A percentile compares a stretch with the other conserved stretches of the same genome.
phyloP scores from a whole-genome alignment of 53 echinoderm and acorn worm genomes.

The Mesocentrotus franciscanus region DNA sequence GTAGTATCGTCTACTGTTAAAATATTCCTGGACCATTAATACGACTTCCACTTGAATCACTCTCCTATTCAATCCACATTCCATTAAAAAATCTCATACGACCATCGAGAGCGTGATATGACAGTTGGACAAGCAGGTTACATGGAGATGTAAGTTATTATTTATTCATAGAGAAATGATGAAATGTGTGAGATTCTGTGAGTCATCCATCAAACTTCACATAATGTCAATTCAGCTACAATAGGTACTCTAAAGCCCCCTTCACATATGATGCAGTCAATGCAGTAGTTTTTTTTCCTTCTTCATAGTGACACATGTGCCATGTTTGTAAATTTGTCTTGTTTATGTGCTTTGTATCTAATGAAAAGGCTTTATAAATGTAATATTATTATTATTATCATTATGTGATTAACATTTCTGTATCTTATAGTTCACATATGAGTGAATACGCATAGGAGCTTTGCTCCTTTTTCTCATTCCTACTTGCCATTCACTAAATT shows the following conservation, averaged over 20 bases:
- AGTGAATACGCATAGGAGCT: too few relatives aligned
- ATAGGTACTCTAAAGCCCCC: background rate
- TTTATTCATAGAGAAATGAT: constrained; percentile 37
- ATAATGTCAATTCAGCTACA: background rate
- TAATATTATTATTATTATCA: too few relatives aligned
- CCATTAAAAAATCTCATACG: background rate
- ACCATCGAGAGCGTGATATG: background rate
- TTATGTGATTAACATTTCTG: too few relatives aligned
- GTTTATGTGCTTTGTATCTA: too few relatives aligned
- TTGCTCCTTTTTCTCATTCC: too few relatives aligned
- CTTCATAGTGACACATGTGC: too few relatives aligned
- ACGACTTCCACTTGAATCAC: background rate
- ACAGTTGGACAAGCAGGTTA: background rate
- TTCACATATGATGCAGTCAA: too few relatives aligned
- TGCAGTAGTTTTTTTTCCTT: too few relatives aligned
- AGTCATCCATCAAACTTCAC: background rate
- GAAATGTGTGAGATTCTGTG: constrained; percentile 5
- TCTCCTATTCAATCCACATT: background rate
- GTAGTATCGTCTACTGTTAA: background rate
- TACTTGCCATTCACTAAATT: too few relatives aligned
- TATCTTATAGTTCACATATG: too few relatives aligned
- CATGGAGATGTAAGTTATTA: constrained; percentile 20
- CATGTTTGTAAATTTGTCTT: too few relatives aligned
- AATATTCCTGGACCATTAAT: background rate
- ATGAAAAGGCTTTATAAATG: too few relatives aligned